Evolutionary conservation across 2,888 invertebrate genomes (phyloP).

Genomic region (Nemotelus pantherinus): DNA sequence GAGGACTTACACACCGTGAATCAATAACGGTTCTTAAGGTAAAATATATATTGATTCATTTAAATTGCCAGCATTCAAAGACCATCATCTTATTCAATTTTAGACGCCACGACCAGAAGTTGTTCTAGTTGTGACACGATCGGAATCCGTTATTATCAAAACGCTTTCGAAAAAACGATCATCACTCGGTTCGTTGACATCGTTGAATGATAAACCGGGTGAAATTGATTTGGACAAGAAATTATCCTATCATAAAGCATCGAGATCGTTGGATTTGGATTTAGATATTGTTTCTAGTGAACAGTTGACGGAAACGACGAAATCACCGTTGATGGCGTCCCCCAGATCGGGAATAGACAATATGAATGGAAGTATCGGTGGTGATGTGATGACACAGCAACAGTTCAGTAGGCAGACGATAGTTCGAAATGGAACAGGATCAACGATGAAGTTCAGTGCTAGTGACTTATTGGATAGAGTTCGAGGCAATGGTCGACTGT

Average conservation of each 20-base stretch:
- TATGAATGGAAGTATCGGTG: conserved; percentile 52
- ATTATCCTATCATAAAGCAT: conserved; percentile 63
- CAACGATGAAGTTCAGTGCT: conserved; percentile 61
- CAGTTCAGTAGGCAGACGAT: conserved; percentile 52
- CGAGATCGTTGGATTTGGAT: conserved; percentile 63
- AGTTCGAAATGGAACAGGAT: conserved; percentile 61
- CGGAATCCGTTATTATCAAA: conserved; percentile 62
- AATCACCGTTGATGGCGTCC: conserved; percentile 53
- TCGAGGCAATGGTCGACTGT: conserved; percentile 61
- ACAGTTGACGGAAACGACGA: conserved; percentile 52
- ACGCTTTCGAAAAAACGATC: conserved; percentile 63
- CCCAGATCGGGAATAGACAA: conserved; percentile 32
- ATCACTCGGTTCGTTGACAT: conserved; percentile 63
- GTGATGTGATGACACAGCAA: conserved; percentile 51
- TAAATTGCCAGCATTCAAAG: conserved; percentile 27
- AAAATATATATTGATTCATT: conserved; percentile 49
- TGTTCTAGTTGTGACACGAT: conserved; percentile 77
- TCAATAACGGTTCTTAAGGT: conserved; percentile 89
- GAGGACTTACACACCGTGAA: conserved; percentile 85
- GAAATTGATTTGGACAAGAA: conserved; percentile 61
- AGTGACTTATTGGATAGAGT: conserved; percentile 62
- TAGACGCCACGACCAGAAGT: conserved; percentile 83
- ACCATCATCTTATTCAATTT: conserved; percentile 43
- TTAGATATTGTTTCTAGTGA: conserved; percentile 63
- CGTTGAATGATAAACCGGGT: conserved; percentile 62